Conservation (phyloP, 2,113 vertebrate species). For the Platysteira castanea region DNA sequence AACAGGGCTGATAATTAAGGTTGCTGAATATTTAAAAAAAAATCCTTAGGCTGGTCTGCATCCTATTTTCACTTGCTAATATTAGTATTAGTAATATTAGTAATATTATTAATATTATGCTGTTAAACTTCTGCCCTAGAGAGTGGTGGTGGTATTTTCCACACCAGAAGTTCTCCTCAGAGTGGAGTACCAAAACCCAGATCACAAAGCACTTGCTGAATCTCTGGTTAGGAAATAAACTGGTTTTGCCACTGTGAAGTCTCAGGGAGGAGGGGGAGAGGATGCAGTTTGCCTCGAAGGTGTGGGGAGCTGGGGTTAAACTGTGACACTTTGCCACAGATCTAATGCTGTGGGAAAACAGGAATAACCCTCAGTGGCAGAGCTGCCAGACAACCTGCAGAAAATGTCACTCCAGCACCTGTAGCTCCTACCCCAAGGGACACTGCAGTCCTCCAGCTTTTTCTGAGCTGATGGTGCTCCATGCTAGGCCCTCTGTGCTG, state of each 20-base stretch:
- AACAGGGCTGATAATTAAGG: neutral
- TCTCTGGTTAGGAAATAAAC: neutral
- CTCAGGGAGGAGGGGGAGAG: neutral
- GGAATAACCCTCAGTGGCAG: neutral
- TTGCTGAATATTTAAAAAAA: neutral
- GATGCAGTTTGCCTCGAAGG: neutral
- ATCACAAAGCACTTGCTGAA: neutral
- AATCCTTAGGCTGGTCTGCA: neutral
- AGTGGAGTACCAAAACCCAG: neutral
- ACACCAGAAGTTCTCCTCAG: neutral
- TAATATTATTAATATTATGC: too few relatives aligned
- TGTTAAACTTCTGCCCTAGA: neutral
- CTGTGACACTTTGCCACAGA: neutral
- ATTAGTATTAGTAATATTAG: too few relatives aligned
- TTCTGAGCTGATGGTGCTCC: neutral
- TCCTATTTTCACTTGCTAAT: neutral
- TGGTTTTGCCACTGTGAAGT: neutral
- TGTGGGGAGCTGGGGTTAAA: neutral
- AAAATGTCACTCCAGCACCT: neutral
- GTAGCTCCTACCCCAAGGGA: neutral
- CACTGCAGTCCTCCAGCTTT: neutral
- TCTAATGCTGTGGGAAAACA: neutral
- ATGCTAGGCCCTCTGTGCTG: neutral
- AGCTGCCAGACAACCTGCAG: neutral
- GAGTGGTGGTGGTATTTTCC: neutral